Percentiles rank a stretch among this genome's conserved stretches.
Conservation (phyloP, 2,797 vertebrate species). For the Paedocypris micromegethes region DNA sequence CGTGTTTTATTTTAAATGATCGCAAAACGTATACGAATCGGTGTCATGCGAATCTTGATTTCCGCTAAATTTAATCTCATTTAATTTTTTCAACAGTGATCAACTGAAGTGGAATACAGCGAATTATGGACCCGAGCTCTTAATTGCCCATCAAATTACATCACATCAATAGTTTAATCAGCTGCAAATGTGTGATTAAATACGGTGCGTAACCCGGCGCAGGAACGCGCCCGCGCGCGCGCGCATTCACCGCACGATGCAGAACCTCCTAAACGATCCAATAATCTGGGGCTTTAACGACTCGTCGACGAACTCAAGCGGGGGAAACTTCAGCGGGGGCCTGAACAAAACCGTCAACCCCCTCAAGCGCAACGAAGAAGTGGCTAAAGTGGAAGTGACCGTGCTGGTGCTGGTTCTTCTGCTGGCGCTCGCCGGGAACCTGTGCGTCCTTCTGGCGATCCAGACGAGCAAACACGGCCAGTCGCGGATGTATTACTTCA, state of each 20-base stretch:
- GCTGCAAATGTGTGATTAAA: not conserved
- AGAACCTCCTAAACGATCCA: conserved; percentile 57
- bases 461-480: conserved; percentile 81
- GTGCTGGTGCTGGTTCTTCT: conserved; percentile 85
- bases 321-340: conserved; percentile 54
- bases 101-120: too few species aligned
- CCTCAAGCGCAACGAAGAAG: conserved; percentile 84
- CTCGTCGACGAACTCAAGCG: conserved; percentile 57
- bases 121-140: not conserved
- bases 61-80: too few species aligned
- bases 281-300: conserved; percentile 53
- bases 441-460: conserved; percentile 87
- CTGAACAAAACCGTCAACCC: conserved; percentile 73
- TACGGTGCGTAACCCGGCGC: not conserved
- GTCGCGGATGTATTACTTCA: conserved; percentile 96
- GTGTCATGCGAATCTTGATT: too few species aligned
- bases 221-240: not conserved
- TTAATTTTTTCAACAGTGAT: too few species aligned
- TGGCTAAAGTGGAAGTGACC: conserved; percentile 90
- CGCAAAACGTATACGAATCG: too few species aligned
- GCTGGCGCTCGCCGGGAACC: conserved; percentile 85
- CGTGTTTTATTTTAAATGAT: too few species aligned
- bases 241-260: conserved; percentile 55
- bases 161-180: not conserved
- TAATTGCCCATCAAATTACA: not conserved